Conservation (phyloP, 2,888 invertebrate genomes). For the Chesias legatella region DNA sequence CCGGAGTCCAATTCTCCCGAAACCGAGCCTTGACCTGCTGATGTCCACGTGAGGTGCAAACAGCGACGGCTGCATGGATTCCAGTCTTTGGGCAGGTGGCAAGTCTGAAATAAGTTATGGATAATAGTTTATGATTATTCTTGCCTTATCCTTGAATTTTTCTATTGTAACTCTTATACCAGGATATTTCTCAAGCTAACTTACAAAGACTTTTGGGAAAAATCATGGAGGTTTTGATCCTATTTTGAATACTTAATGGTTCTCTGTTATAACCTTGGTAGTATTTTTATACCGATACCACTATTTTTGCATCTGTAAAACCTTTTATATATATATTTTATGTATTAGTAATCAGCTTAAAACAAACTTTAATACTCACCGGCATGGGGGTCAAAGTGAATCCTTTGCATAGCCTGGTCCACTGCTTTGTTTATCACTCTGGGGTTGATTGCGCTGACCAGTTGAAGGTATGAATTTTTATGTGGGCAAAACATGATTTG, state of each 20-base stretch:
- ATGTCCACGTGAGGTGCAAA: constrained; percentile 61
- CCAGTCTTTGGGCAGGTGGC: constrained; percentile 49
- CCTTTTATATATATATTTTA: too few relatives aligned
- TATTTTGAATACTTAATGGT: too few relatives aligned
- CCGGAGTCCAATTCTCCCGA: constrained; percentile 56
- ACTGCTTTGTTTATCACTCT: constrained; percentile 65
- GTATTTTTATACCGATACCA: too few relatives aligned
- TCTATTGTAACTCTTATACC: too few relatives aligned
- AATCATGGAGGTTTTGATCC: too few relatives aligned
- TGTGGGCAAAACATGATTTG: constrained; percentile 63
- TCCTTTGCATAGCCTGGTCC: constrained; percentile 51
- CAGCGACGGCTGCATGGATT: constrained; percentile 65
- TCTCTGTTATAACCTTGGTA: too few relatives aligned
- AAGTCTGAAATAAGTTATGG: constrained; percentile 33
- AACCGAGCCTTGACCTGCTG: constrained; percentile 55
- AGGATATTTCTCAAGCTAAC: too few relatives aligned
- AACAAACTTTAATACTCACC: constrained; percentile 39
- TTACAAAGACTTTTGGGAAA: too few relatives aligned
- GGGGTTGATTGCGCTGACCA: constrained; percentile 61
- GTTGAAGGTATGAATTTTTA: constrained; percentile 67
- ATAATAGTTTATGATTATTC: neutral
- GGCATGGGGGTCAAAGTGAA: constrained; percentile 46
- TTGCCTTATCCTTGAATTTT: too few relatives aligned
- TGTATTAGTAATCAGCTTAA: too few relatives aligned
- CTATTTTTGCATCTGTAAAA: too few relatives aligned